phyloP scores from a whole-genome alignment of 35 echinoderm and acorn worm species.

The Ptychodera flava region DNA sequence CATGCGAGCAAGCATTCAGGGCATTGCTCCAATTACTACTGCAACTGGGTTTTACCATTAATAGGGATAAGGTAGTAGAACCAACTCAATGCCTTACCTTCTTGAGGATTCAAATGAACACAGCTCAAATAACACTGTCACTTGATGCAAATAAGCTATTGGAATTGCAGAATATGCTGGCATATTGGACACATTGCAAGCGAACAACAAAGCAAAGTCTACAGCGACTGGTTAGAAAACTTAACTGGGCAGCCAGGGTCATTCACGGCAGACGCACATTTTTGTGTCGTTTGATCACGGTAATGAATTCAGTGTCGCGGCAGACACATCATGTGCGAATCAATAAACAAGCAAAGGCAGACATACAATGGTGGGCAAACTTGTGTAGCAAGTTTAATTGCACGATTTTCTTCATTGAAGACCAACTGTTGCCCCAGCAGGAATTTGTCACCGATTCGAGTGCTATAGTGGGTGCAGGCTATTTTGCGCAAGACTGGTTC shows the following conservation, averaged over 20 bases:
- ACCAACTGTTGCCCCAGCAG: not conserved
- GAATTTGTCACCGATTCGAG: not conserved
- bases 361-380: no score
- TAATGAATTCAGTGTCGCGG: no score
- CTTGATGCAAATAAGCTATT: not conserved
- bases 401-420: not conserved
- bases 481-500: not conserved
- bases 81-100: not conserved
- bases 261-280: no score
- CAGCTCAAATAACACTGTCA: not conserved
- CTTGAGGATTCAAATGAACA: not conserved
- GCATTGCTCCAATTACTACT: not conserved
- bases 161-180: not conserved
- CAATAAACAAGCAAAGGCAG: no score
- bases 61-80: not conserved
- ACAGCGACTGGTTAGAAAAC: not conserved
- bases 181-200: not conserved
- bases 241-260: no score
- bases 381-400: not conserved
- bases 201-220: not conserved
- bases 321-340: no score
- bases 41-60: not conserved
- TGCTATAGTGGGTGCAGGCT: not conserved
- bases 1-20: not conserved
- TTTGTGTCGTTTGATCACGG: no score